Evolutionary conservation across 2,797 vertebrate genomes (phyloP).

Genomic region (Syncerus caffer): DNA sequence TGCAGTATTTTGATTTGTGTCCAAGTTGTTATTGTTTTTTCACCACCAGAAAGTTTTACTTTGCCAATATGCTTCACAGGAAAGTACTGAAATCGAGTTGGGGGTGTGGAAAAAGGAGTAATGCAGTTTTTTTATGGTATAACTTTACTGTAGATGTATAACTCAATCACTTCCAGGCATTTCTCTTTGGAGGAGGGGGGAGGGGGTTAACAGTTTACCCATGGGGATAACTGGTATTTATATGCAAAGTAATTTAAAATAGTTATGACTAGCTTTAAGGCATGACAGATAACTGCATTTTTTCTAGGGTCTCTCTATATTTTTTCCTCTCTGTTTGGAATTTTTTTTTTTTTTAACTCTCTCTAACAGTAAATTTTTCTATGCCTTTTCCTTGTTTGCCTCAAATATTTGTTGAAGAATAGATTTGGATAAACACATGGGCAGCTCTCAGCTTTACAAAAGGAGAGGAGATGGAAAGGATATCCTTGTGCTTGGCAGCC

Average conservation of each 20-base stretch:
- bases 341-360: not conserved
- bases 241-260: constrained; percentile 50
- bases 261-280: constrained; percentile 37
- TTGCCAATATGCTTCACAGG: not conserved
- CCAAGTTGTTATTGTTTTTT: not conserved
- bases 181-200: not conserved
- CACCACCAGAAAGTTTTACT: not conserved
- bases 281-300: constrained; percentile 40
- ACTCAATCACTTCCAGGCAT: not conserved
- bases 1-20: constrained; percentile 41
- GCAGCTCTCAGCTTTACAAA: not conserved
- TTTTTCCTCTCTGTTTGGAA: not conserved
- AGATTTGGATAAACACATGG: not conserved
- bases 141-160: not conserved
- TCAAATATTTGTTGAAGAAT: constrained; percentile 42
- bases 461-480: not conserved
- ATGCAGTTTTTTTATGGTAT: not conserved
- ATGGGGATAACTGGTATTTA: constrained; percentile 48
- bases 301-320: not conserved
- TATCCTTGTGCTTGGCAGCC: not conserved
- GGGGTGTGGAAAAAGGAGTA: not conserved
- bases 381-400: constrained; percentile 7
- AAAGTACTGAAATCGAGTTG: not conserved
- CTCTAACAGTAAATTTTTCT: not conserved
- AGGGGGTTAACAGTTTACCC: not conserved